phyloP scores from a whole-genome alignment of 64 coral and sea anemone genomes.

The Montipora foliosa region DNA sequence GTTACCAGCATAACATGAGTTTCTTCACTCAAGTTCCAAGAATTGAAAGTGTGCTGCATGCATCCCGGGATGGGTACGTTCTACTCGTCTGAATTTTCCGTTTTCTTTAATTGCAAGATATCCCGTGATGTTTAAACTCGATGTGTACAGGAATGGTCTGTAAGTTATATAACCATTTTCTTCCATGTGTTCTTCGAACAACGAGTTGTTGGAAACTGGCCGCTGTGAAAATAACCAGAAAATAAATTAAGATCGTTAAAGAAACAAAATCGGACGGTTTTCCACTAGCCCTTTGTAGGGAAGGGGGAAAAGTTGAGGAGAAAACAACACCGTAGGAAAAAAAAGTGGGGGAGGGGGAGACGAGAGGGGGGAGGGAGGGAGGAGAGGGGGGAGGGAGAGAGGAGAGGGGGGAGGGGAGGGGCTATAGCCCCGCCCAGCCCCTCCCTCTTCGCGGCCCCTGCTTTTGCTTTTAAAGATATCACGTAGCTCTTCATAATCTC shows the following conservation, averaged over 20 bases:
- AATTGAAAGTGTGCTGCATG: constrained; percentile 7
- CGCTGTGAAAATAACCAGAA: background rate
- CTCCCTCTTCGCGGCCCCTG: too few relatives aligned
- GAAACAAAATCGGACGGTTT: background rate
- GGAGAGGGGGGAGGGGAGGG: too few relatives aligned
- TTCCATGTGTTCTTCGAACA: constrained; percentile 27
- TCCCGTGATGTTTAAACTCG: background rate
- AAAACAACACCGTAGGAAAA: too few relatives aligned
- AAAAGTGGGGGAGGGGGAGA: too few relatives aligned
- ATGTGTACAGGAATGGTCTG: background rate
- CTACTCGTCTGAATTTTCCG: constrained; percentile 37
- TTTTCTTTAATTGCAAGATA: constrained; percentile 34
- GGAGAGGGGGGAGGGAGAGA: too few relatives aligned
- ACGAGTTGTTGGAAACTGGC: background rate
- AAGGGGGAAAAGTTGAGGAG: too few relatives aligned
- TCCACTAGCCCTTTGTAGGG: too few relatives aligned
- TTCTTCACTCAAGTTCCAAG: background rate
- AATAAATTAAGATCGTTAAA: background rate
- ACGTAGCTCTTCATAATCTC: too few relatives aligned
- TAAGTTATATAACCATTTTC: constrained; percentile 14
- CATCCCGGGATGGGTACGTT: constrained; percentile 7
- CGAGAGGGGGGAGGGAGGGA: too few relatives aligned
- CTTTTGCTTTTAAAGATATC: too few relatives aligned
- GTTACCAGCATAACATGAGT: background rate
- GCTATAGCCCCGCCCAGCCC: too few relatives aligned